Percentiles rank a stretch among this genome's conserved stretches.
Conservation (phyloP, 2,888 invertebrate genomes). For the Pasiphila rectangulata region DNA sequence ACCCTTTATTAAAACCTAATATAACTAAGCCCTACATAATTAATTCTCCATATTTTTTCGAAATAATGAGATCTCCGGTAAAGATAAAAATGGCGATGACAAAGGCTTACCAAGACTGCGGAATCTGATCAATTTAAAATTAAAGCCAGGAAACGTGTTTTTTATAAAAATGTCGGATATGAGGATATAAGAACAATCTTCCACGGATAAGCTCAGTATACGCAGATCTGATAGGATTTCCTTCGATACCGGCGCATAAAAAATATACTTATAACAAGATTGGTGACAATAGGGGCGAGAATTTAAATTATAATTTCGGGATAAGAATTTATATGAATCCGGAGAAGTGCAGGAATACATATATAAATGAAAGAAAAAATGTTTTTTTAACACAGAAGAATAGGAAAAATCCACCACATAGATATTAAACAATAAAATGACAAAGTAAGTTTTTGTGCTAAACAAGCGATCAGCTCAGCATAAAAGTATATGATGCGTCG, state of each 20-base stretch:
- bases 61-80: slow-evolving; percentile 63
- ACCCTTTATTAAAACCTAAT: slow-evolving; percentile 23
- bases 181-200: slow-evolving; percentile 76
- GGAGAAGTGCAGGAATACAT: background rate
- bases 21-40: slow-evolving; percentile 59
- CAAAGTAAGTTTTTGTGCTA: no score
- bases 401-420: no score
- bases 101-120: slow-evolving; percentile 75
- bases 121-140: slow-evolving; percentile 81
- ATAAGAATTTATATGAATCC: background rate
- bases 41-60: slow-evolving; percentile 65
- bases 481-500: no score
- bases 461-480: no score
- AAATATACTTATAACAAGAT: slow-evolving; percentile 10
- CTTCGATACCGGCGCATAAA: slow-evolving; percentile 38
- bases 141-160: slow-evolving; percentile 82
- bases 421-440: no score
- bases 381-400: no score
- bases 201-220: slow-evolving; percentile 64
- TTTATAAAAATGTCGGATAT: slow-evolving; percentile 79
- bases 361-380: no score
- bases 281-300: background rate
- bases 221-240: slow-evolving; percentile 48
- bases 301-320: background rate
- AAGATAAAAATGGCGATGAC: slow-evolving; percentile 63